Percentiles rank a stretch among this genome's conserved stretches.
These are phyloP conservation scores for Crypturellus tataupa DNA, from an alignment of 2,797 vertebrate species.

Conservation along the genomic window DNA sequence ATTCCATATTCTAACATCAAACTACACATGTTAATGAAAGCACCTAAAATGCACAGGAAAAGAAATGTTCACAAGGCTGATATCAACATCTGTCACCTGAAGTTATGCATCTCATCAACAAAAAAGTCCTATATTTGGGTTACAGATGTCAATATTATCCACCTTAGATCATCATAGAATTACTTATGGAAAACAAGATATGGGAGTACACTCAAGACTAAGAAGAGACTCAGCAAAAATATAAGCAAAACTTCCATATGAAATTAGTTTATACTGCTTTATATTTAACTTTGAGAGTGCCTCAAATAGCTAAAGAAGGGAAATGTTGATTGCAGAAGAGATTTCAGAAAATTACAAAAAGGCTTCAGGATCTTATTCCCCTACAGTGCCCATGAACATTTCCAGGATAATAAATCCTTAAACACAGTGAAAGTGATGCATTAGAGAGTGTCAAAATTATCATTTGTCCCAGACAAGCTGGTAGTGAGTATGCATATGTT, in stretches of 20 bases:
- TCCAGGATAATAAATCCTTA: constrained; percentile 51
- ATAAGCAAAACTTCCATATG: background rate
- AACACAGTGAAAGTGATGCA: constrained; percentile 44
- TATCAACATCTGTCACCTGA: background rate
- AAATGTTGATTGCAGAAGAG: constrained; percentile 15
- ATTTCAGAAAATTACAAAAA: constrained; percentile 45
- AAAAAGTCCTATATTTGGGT: background rate
- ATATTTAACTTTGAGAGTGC: background rate
- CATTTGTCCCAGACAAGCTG: constrained; percentile 65
- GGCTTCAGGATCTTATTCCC: background rate
- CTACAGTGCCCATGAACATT: background rate
- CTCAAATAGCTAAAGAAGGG: background rate
- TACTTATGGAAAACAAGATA: background rate
- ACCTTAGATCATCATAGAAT: background rate
- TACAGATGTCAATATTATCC: background rate
- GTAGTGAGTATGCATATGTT: constrained; percentile 58
- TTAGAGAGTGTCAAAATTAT: constrained; percentile 63
- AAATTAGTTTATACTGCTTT: background rate
- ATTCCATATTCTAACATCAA: background rate
- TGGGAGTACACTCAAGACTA: background rate
- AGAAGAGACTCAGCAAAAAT: background rate
- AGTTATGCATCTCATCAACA: background rate
- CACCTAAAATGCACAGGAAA: background rate
- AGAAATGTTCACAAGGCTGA: background rate
- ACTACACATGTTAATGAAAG: background rate